phyloP scores from a whole-genome alignment of 2,113 vertebrate genomes.

The Menura novaehollandiae region DNA sequence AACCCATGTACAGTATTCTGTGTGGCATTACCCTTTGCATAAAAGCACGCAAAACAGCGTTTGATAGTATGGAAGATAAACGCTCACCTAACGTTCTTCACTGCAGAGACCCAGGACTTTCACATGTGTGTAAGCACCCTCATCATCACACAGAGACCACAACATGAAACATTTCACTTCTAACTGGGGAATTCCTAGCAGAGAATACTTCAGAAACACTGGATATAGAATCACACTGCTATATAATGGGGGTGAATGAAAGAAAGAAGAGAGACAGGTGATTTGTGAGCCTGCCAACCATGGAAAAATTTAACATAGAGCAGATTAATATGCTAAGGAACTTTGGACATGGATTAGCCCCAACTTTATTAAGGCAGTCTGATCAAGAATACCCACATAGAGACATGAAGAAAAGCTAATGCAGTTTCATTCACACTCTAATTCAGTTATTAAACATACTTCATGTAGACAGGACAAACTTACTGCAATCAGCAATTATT shows the following conservation, averaged over 20 bases:
- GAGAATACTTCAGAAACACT: neutral
- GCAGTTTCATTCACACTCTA: neutral
- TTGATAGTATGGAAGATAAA: conserved; percentile 20
- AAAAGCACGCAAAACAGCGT: neutral
- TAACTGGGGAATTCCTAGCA: neutral
- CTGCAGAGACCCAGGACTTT: neutral
- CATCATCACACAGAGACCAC: neutral
- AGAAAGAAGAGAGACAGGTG: neutral
- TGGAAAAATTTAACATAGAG: neutral
- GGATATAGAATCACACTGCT: neutral
- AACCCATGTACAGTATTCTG: conserved; percentile 68
- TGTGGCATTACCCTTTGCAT: conserved; percentile 64
- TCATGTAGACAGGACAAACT: neutral
- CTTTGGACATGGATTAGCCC: neutral
- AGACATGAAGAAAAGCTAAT: neutral
- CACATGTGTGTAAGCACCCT: neutral
- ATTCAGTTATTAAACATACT: neutral
- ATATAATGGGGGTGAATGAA: neutral
- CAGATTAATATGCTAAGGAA: neutral
- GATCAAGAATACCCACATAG: neutral
- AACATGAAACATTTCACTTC: neutral
- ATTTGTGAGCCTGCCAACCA: neutral
- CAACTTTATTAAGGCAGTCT: neutral
- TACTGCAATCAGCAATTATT: neutral
- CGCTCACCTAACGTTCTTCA: neutral